Base-by-base conservation (phyloP, 2,113 vertebrate species). In the Daboia siamensis region DNA sequence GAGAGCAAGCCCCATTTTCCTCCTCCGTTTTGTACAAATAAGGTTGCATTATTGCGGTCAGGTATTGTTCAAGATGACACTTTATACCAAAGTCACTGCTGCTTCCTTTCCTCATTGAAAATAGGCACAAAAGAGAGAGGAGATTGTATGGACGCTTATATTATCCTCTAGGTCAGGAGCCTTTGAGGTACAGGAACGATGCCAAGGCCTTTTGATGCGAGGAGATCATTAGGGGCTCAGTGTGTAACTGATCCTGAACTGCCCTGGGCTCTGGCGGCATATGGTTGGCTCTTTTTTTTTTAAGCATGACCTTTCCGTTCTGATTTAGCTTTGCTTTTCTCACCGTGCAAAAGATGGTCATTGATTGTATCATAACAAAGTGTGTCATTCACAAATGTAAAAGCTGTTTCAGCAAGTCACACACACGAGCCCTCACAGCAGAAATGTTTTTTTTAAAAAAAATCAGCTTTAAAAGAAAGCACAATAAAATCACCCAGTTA, bases 201-300 rank as follows among this genome's bases (percentile, higher is more conserved):
- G 96, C 89, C 96, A 93, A 98, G 96, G 97, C 96, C 97, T 98
- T 98, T 98, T 98, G 98, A 98, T 98, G 97, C 97, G 95, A 96
- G 97, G 97, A 98, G 96, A 94, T 98, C 98, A 98, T 98, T 98
- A 98, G 39, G 97, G 97, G 97, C 97, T 98, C 98, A 96, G 92
- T 93, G 97, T 97, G 98, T 98, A 98, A 98, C 96, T 96, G 98
- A 99, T 99, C 98, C 96, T 94, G 3, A 90, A 93, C 94, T 94
- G 96, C 97, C 93, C 93, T 94, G 56, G 92, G 90, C 94, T 96
- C 94, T 96, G 84, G 57, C 92, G 64, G 54, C 87, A 6, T 39
- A 26, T 54, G 89, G 95, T 96, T 95, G 91, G 94, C 96, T 94
- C 94, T 69, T 33, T 33, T 69, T 91, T 94, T 95, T 94, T 94